Conservation (phyloP, 2,888 invertebrate species). For the Troides aeacus region DNA sequence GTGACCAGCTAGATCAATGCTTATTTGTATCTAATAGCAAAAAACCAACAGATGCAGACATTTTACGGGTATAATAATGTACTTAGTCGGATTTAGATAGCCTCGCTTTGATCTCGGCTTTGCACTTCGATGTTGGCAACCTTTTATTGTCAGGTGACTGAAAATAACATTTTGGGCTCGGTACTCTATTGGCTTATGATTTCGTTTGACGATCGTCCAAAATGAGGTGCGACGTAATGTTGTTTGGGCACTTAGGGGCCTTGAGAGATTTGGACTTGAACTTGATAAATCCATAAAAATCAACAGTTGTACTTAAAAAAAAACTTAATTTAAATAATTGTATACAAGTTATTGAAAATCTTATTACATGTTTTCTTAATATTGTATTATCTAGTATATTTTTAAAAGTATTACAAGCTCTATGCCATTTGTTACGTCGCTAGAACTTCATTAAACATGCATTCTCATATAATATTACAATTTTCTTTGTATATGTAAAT, state of each 20-base stretch:
- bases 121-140: constrained; percentile 43
- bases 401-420: no score
- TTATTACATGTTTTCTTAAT: no score
- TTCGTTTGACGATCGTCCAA: constrained; percentile 38
- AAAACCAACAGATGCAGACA: constrained; percentile 78
- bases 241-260: constrained; percentile 36
- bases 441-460: no score
- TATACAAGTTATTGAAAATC: neutral
- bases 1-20: constrained; percentile 66
- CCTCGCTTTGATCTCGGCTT: constrained; percentile 68
- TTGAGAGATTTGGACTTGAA: constrained; percentile 4
- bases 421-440: no score
- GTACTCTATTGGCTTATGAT: constrained; percentile 52
- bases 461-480: no score
- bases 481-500: no score
- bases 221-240: constrained; percentile 52
- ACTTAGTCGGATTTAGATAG: constrained; percentile 74
- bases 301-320: neutral
- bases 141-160: constrained; percentile 47
- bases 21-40: constrained; percentile 77
- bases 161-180: constrained; percentile 45
- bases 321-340: neutral
- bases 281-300: neutral
- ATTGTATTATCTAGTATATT: no score
- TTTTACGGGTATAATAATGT: constrained; percentile 79